Percentiles rank a stretch among this genome's conserved stretches.
Conservation (phyloP, 2,797 vertebrate species). For the Cyprinella venusta region DNA sequence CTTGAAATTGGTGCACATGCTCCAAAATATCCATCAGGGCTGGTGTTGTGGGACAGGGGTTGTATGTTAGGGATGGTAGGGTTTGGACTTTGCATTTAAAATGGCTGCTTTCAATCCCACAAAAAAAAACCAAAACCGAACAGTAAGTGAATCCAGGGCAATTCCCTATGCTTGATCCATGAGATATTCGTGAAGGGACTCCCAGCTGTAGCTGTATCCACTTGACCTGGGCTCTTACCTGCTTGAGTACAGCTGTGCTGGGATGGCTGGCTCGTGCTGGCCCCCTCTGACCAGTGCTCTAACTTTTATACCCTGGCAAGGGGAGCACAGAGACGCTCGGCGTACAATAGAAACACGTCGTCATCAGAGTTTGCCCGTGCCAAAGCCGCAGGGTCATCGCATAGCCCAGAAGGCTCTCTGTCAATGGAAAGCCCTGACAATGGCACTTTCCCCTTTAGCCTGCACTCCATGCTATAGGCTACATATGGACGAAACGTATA, state of each 20-base stretch:
- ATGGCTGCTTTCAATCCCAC: not conserved
- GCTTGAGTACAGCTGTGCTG: slow-evolving; percentile 82
- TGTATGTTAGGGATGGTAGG: slow-evolving; percentile 16
- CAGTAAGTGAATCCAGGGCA: slow-evolving; percentile 11
- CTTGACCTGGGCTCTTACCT: slow-evolving; percentile 83
- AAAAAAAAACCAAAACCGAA: not conserved
- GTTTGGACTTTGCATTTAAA: slow-evolving; percentile 19
- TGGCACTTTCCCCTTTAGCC: slow-evolving; percentile 65
- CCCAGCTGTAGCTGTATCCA: slow-evolving; percentile 16
- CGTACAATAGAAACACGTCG: slow-evolving; percentile 85
- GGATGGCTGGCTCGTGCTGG: slow-evolving; percentile 78
- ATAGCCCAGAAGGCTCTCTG: slow-evolving; percentile 74
- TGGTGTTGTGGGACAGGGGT: not conserved
- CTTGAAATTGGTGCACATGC: slow-evolving; percentile 4
- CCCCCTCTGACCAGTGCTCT: slow-evolving; percentile 62
- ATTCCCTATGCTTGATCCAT: slow-evolving; percentile 26
- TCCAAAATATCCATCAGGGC: slow-evolving; percentile 19
- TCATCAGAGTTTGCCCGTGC: slow-evolving; percentile 82
- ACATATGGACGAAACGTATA: slow-evolving; percentile 66
- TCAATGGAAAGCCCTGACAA: slow-evolving; percentile 84
- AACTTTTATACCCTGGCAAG: slow-evolving; percentile 95
- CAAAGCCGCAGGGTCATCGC: slow-evolving; percentile 80
- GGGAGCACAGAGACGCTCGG: slow-evolving; percentile 72
- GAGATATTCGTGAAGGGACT: not conserved
- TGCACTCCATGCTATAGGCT: slow-evolving; percentile 57